Base-by-base conservation (phyloP, 2,113 vertebrate species). In the Microtus oregoni region DNA sequence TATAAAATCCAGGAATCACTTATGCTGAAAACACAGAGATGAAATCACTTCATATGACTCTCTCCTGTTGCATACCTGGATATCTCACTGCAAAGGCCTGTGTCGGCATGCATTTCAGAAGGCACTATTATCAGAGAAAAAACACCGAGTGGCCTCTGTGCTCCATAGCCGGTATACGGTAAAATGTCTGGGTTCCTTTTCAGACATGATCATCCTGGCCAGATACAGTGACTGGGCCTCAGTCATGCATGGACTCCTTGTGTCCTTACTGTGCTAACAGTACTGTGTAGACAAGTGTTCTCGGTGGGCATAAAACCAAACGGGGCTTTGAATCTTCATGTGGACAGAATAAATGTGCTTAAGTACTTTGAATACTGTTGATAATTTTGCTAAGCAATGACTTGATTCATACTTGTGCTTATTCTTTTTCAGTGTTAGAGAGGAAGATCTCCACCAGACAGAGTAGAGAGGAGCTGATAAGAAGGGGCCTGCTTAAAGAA, bases 371-470 rank as follows among this genome's bases (percentile, higher is more conserved):
- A 92, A 95, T 97, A 79, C 89, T 95, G 91, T 94, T 94, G 76
- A 6, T 94, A 87, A 92, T 92, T 94, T 89, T 92, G 73, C 50
- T 77, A 87, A 98, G 72, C 76, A 24, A 94, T 98, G 97, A 98
- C 96, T 97, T 90, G 96, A 32, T 98, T 98, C 97, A 98, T 98
- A 98, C 97, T 87, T 98, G 95, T 98, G 97, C 97, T 98, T 98
- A 97, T 98, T 98, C 98, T 98, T 98, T 97, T 96, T 96, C 79
- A 78, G 99, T 99, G 95, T 98, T 99, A 97, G 99, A 99, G 98
- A 99, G 99, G 98, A 99, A 99, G 98, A 99, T 99, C 98, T 99
- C 99, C 92, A 99, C 99, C 89, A 99, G 99, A 98, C 99, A 99
- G 98, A 99, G 99, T 90, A 99, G 99, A 98, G 99, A 99, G 95